Evolutionary conservation across 1,140 invertebrate species (phyloP), one percentile per base, ranked within the genome.

Genomic region (Atopsyche davidsoni): DNA sequence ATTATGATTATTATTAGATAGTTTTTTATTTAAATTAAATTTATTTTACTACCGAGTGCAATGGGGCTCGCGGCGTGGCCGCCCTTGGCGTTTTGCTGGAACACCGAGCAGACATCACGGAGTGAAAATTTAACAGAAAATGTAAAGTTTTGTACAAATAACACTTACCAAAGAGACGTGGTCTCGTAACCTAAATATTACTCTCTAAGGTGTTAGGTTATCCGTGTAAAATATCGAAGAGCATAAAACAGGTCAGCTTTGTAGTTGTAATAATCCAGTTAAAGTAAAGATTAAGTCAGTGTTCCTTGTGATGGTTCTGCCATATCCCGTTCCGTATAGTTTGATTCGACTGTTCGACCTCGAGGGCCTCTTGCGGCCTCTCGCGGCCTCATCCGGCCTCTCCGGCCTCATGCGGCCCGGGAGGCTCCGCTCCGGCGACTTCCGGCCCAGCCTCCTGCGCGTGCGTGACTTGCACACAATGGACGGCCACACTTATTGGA

Each of bases 91-190:
- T n/a, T n/a, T n/a, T n/a, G n/a, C n/a, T n/a, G n/a, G n/a, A n/a
- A n/a, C n/a, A n/a, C n/a, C n/a, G n/a, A n/a, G n/a, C n/a, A n/a
- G n/a, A n/a, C n/a, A n/a, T n/a, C n/a, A n/a, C n/a, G n/a, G n/a
- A n/a, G n/a, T 13, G 13, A n/a, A 9, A 28, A 52, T 38, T 66
- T 60, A 61, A 65, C 53, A 61, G 60, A 70, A 67, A 69, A 66
- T 68, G 57, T 69, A 61, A 65, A 63, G 66, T 67, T 68, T 74
- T 74, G 72, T 74, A 74, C 72, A 74, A 74, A 68, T 58, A 58
- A 72, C 67, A 67, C 68, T 70, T 74, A 74, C 72, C 72, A 74
- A 74, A 74, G 72, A 74, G 72, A 73, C 70, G 63, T 70, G 70
- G 72, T 74, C 72, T 74, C 72, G 66, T 73, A 72, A 58, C 51